Conservation (phyloP, 2,113 vertebrate species). For the Brachyhypopomus occidentalis region DNA sequence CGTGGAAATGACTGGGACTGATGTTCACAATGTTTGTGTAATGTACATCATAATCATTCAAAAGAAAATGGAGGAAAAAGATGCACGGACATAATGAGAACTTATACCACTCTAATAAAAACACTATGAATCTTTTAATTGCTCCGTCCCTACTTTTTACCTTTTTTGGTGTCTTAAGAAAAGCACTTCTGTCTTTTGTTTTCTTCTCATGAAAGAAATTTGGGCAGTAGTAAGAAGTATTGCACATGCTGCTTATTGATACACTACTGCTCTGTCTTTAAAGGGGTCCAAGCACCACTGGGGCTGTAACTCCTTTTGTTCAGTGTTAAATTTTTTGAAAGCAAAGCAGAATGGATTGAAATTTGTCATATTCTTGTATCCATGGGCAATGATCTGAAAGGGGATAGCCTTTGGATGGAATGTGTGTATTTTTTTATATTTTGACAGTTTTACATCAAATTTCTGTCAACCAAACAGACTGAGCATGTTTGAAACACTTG, state of each 20-base stretch:
- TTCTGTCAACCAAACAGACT: background rate
- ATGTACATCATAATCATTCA: conserved; percentile 69
- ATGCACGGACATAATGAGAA: conserved; percentile 57
- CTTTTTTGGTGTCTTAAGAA: conserved; percentile 80
- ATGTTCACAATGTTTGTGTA: conserved; percentile 63
- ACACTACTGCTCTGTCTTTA: conserved; percentile 33
- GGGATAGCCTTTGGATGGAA: background rate
- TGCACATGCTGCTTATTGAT: conserved; percentile 33
- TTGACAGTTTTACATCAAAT: background rate
- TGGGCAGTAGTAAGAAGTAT: conserved; percentile 13
- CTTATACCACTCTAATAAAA: conserved; percentile 80
- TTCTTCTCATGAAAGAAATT: background rate
- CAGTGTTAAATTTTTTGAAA: background rate
- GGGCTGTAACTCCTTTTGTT: background rate
- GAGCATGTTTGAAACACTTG: background rate
- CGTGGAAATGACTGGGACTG: conserved; percentile 61
- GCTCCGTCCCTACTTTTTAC: conserved; percentile 63
- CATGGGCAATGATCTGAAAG: conserved; percentile 3
- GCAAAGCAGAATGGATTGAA: background rate
- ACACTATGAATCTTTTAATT: conserved; percentile 83
- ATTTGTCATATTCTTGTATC: background rate
- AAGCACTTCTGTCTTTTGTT: conserved; percentile 40
- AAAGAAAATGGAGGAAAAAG: conserved; percentile 15
- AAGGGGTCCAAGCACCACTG: conserved; percentile 20
- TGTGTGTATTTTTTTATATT: background rate